Percentiles rank a stretch among this genome's conserved stretches.
These are phyloP conservation scores for Chaunax sp. DNA, from an alignment of 2,797 vertebrate species.

Conservation along the genomic window DNA sequence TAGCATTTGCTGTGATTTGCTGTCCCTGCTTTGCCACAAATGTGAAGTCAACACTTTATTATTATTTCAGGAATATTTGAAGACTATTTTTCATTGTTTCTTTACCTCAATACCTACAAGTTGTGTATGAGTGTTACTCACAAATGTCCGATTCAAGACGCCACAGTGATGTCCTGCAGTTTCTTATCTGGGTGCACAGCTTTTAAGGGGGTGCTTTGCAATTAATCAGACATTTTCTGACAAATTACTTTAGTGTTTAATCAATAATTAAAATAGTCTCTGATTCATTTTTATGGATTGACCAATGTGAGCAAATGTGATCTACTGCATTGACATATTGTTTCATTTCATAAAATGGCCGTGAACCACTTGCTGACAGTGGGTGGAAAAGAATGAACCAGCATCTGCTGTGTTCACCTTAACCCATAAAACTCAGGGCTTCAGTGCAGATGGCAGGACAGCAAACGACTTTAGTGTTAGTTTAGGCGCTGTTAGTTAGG, in stretches of 20 bases:
- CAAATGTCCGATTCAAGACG: no score
- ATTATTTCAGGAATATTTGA: not conserved
- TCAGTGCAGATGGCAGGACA: not conserved
- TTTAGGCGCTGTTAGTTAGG: no score
- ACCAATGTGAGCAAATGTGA: not conserved
- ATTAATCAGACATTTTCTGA: no score
- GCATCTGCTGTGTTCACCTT: conserved; percentile 14
- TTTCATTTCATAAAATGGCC: not conserved
- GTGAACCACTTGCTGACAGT: not conserved
- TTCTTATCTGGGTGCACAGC: no score
- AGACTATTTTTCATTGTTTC: not conserved
- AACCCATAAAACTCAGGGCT: not conserved
- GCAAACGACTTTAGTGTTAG: not conserved
- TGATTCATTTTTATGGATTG: no score
- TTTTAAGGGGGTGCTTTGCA: no score
- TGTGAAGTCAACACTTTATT: not conserved
- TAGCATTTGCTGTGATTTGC: not conserved
- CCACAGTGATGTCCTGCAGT: no score
- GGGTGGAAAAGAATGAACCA: not conserved
- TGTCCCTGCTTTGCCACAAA: not conserved
- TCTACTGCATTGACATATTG: not conserved
- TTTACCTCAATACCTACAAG: not conserved
- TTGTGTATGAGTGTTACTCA: no score
- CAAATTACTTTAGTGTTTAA: no score
- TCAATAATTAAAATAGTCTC: no score